phyloP scores from a whole-genome alignment of 2,797 vertebrate species.

The Oceanodroma leucorhoa region DNA sequence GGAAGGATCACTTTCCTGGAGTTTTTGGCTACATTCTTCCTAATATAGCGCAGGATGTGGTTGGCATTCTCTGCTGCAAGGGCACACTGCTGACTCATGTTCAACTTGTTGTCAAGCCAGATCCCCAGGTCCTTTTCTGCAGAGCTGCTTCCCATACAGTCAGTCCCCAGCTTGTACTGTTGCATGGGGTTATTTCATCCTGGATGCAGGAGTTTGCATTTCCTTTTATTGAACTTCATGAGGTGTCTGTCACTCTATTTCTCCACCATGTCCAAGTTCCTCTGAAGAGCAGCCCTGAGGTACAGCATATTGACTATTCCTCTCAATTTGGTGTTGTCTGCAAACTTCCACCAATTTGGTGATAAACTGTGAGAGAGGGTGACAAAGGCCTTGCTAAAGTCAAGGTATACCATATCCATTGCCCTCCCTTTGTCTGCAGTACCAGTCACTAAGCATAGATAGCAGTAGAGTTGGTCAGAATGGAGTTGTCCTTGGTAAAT shows the following conservation, averaged over 20 bases:
- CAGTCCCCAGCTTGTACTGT: neutral
- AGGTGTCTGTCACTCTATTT: neutral
- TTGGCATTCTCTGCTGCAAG: neutral
- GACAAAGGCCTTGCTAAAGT: neutral
- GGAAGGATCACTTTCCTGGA: neutral
- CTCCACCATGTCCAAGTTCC: neutral
- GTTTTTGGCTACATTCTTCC: neutral
- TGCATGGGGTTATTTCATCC: neutral
- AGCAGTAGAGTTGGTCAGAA: neutral
- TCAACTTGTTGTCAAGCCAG: neutral
- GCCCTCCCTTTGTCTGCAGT: neutral
- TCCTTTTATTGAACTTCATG: neutral
- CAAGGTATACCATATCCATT: neutral
- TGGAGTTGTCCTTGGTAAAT: neutral
- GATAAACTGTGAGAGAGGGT: neutral
- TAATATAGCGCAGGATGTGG: neutral
- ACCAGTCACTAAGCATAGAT: neutral
- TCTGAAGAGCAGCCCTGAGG: neutral
- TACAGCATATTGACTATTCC: neutral
- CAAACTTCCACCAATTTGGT: neutral
- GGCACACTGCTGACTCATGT: neutral
- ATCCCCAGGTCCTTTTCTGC: neutral
- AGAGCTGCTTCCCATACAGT: neutral
- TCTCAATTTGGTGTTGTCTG: neutral
- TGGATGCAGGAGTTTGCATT: neutral